Evolutionary conservation across 92 coral and sea anemone genomes (phyloP), one percentile per base, ranked within the genome.

Genomic region (Paramuricea clavata): DNA sequence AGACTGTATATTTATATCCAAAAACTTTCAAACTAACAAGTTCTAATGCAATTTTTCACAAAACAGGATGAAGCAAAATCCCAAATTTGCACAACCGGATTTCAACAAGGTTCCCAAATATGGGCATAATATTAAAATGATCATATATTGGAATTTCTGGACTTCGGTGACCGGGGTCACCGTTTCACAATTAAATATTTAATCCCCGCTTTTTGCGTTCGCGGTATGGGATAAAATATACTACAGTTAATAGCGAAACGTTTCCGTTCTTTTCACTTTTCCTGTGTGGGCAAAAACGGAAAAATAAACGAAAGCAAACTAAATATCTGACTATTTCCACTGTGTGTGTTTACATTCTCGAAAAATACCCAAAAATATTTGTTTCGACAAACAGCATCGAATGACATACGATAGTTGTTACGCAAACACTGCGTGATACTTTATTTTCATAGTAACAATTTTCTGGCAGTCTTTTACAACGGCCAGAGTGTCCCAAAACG

Each of bases 91-190:
- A 12, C 19, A 65, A 13, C 30, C 26, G 73, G 16, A 79, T 5
- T 21, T 79, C 84, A 61, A 59, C 34, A 79, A 13, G 0, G 49
- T 17, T 47, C 56, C 84, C 84, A 57, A 30, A 79, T 79, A 57
- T 57, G 84, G 84, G 28, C 84, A 79, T 61, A 36, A 59, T 59
- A 59, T 43, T 34, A 65, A 59, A 79, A 33, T 35, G 27, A 79
- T 79, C 36, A 17, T 32, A 22, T 52, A 31, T 23, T 30, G 82
- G 68, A 76, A 76, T 76, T 54, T 32, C 16, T 50, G 82, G 30
- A 28, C 82, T 52, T 27, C 60, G 16, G 3, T 21, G 67, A 79
- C 15, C 26, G 44, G 73, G 73, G 61, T 54, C 61, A 54, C 83
- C 43, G 47, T 52, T 74, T 52, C 28, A 72, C 39, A n/a, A n/a